These are phyloP conservation scores for Ophthalmolycus amberensis DNA, from an alignment of 2,113 vertebrate genomes.

Conservation along the genomic window DNA sequence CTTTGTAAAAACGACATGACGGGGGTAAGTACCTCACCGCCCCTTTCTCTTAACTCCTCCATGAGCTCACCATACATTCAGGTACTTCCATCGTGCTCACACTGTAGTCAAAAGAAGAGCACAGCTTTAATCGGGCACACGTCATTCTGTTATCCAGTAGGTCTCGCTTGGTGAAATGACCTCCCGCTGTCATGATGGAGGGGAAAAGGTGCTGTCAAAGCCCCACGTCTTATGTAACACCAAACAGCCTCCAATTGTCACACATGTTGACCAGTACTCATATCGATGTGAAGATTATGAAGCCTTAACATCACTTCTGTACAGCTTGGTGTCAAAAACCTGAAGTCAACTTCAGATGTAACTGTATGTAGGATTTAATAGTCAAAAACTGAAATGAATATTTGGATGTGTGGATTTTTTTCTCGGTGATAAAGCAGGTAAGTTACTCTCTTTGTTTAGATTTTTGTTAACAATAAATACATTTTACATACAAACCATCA, in stretches of 20 bases:
- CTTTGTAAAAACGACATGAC: conserved; percentile 80
- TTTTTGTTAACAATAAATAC: neutral
- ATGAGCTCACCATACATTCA: conserved; percentile 67
- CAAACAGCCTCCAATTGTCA: conserved; percentile 91
- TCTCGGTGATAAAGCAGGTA: conserved; percentile 54
- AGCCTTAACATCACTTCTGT: conserved; percentile 29
- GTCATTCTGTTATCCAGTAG: conserved; percentile 23
- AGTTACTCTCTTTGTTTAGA: conserved; percentile 47
- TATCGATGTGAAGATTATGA: conserved; percentile 29
- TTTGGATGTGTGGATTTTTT: conserved; percentile 40
- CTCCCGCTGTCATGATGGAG: conserved; percentile 41
- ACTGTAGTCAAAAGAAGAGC: conserved; percentile 19
- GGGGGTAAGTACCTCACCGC: conserved; percentile 85
- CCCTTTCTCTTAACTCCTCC: conserved; percentile 73
- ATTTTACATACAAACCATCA: neutral
- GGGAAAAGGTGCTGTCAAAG: conserved; percentile 81
- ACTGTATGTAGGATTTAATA: conserved; percentile 4
- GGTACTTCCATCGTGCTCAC: conserved; percentile 49
- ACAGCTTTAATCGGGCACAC: conserved; percentile 34
- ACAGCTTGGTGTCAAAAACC: conserved; percentile 7
- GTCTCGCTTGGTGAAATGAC: conserved; percentile 23
- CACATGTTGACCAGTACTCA: conserved; percentile 48
- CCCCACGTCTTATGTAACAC: conserved; percentile 93
- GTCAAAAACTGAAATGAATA: neutral
- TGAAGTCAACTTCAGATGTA: conserved; percentile 4